A percentile compares a stretch with the other conserved stretches of the same genome.
Evolutionary conservation across 92 coral and sea anemone species (phyloP).

Genomic region (Epizoanthus ramosus): DNA sequence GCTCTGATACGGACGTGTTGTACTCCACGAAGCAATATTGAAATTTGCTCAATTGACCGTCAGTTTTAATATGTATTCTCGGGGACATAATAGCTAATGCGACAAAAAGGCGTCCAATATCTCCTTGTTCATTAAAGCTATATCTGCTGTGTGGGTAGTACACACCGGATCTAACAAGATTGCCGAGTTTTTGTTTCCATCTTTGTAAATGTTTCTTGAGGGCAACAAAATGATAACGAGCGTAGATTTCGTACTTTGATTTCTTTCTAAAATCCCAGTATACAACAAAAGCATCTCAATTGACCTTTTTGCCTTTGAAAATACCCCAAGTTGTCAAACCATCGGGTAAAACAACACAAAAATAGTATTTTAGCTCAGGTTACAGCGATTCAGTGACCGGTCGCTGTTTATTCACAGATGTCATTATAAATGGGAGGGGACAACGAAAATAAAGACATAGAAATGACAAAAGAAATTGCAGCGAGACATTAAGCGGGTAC

Average conservation of each 20-base stretch:
- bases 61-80: not conserved
- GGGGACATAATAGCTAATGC: not conserved
- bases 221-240: not conserved
- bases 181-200: slow-evolving; percentile 18
- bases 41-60: not conserved
- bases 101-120: slow-evolving; percentile 27
- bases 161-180: slow-evolving; percentile 26
- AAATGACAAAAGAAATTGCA: slow-evolving; percentile 40
- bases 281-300: not conserved
- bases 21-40: not conserved
- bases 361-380: slow-evolving; percentile 32
- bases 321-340: slow-evolving; percentile 29
- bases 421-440: slow-evolving; percentile 46
- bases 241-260: not conserved
- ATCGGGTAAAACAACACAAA: slow-evolving; percentile 21
- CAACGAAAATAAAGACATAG: slow-evolving; percentile 21
- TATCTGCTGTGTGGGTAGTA: not conserved
- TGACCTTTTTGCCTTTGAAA: not conserved
- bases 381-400: slow-evolving; percentile 34
- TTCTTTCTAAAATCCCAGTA: not conserved
- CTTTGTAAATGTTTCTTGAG: not conserved
- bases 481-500: slow-evolving; percentile 76
- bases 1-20: not conserved
- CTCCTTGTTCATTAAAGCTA: slow-evolving; percentile 38
- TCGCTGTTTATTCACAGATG: slow-evolving; percentile 40